Evolutionary conservation across 2,888 invertebrate genomes (phyloP).

Genomic region (Nomada lathburiana): DNA sequence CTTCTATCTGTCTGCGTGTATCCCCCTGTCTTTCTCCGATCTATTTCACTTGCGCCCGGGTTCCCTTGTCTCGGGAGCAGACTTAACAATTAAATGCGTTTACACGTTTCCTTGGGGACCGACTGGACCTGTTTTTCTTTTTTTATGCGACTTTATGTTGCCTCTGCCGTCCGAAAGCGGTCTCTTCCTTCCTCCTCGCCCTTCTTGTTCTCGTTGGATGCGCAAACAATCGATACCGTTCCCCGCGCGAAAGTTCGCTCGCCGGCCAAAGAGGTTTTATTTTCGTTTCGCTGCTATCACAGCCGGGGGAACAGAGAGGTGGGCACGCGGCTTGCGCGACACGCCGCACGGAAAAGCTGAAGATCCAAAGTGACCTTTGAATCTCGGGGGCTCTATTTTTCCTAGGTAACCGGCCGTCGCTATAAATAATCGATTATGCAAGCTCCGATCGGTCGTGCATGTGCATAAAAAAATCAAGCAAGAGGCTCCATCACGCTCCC

Average conservation of each 20-base stretch:
- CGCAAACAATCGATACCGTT: no score
- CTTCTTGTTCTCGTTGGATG: background rate
- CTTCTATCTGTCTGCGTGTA: constrained; percentile 61
- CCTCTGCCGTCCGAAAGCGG: background rate
- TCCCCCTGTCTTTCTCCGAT: constrained; percentile 39
- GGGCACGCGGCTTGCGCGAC: no score
- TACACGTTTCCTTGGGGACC: constrained; percentile 49
- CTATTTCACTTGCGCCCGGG: constrained; percentile 30
- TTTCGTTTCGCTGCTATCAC: background rate
- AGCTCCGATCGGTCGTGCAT: constrained; percentile 49
- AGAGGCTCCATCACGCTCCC: constrained; percentile 49
- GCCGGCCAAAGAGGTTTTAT: background rate
- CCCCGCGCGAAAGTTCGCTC: constrained; percentile 4
- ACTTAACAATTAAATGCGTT: constrained; percentile 71
- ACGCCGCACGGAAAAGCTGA: background rate
- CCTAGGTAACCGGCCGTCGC: constrained; percentile 15
- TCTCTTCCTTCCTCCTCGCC: background rate
- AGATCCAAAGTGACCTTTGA: constrained; percentile 40
- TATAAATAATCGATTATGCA: constrained; percentile 61
- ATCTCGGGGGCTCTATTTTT: constrained; percentile 34
- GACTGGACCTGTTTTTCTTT: no score
- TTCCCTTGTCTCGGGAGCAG: constrained; percentile 61
- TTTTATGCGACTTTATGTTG: constrained; percentile 35
- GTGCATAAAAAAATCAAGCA: constrained; percentile 51
- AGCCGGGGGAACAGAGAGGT: background rate